A percentile compares a stretch with the other conserved stretches of the same genome.
Evolutionary conservation across 2,888 invertebrate genomes (phyloP).

Genomic region (Dendrolimus pini): DNA sequence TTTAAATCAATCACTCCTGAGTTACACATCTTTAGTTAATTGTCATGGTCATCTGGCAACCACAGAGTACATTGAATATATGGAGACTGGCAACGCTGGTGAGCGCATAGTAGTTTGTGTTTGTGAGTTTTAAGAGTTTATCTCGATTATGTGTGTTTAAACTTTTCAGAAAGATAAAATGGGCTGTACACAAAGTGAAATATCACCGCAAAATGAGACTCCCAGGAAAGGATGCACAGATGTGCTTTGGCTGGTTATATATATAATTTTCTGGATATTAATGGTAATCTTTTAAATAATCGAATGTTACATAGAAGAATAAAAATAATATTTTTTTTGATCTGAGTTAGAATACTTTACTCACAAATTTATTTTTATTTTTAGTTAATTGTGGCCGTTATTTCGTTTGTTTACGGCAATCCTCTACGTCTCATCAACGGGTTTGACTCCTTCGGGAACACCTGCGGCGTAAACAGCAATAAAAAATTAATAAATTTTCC

Average conservation of each 20-base stretch:
- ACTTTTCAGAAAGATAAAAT: constrained; percentile 37
- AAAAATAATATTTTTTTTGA: too few species aligned
- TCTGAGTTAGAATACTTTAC: too few species aligned
- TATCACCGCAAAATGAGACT: constrained; percentile 77
- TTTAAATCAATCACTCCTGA: too few species aligned
- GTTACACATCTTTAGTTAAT: too few species aligned
- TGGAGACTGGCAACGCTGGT: too few species aligned
- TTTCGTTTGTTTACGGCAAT: constrained; percentile 92
- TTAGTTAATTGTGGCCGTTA: constrained; percentile 88
- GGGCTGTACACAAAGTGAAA: constrained; percentile 82
- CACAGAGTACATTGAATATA: too few species aligned
- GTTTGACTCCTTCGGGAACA: constrained; percentile 96
- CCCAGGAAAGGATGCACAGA: constrained; percentile 87
- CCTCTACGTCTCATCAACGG: constrained; percentile 92
- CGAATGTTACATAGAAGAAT: too few species aligned
- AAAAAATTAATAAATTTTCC: constrained; percentile 83
- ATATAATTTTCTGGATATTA: constrained; percentile 87
- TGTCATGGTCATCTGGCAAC: too few species aligned
- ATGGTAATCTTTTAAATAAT: constrained; percentile 78
- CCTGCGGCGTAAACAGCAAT: constrained; percentile 90
- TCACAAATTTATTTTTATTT: constrained; percentile 14
- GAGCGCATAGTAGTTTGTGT: too few species aligned
- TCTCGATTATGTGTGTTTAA: neutral
- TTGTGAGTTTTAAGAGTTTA: too few species aligned
- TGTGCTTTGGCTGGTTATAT: constrained; percentile 87